These are phyloP conservation scores for Corvus cornix DNA, from an alignment of 2,113 vertebrate species.

Conservation along the genomic window DNA sequence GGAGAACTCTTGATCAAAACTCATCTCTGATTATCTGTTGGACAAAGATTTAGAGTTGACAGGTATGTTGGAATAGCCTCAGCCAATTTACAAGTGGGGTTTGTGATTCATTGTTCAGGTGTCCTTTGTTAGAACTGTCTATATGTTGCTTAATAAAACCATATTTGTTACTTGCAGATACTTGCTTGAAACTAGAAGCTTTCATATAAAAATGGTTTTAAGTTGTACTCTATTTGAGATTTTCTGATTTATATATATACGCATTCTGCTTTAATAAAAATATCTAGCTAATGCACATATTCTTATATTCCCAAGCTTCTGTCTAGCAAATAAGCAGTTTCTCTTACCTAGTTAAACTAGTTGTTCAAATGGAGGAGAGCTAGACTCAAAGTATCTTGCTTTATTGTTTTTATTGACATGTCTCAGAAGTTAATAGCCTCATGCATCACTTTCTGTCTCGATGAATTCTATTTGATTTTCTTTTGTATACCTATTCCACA, in stretches of 20 bases:
- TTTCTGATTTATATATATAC: not conserved
- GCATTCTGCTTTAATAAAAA: not conserved
- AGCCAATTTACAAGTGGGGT: not conserved
- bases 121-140: not conserved
- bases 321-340: not conserved
- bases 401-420: not conserved
- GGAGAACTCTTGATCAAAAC: slow-evolving; percentile 41
- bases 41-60: slow-evolving; percentile 15
- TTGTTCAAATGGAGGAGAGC: not conserved
- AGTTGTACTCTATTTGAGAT: slow-evolving; percentile 3
- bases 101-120: not conserved
- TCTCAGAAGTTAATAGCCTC: not conserved
- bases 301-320: slow-evolving; percentile 10
- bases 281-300: not conserved
- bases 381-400: not conserved
- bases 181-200: slow-evolving; percentile 16
- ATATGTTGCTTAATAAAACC: not conserved
- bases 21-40: slow-evolving; percentile 28
- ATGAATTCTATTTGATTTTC: not conserved
- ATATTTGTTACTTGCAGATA: not conserved
- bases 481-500: not conserved
- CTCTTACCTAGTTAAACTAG: not conserved
- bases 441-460: not conserved
- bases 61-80: not conserved
- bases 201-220: slow-evolving; percentile 15